These are phyloP conservation scores for Neomonachus schauinslandi DNA, from an alignment of 2,113 vertebrate genomes.

Conservation along the genomic window DNA sequence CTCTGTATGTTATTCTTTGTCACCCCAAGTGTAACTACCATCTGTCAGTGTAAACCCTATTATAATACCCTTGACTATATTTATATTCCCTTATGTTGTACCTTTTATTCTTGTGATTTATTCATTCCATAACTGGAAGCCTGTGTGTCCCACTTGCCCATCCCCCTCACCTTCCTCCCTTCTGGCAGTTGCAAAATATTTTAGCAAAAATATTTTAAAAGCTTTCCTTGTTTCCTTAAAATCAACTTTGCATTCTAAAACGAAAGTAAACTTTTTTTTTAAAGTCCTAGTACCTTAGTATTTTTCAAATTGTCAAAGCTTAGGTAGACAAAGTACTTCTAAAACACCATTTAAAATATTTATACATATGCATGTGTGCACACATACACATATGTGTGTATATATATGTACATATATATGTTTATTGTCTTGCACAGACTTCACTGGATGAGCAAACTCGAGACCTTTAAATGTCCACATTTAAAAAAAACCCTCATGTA, in stretches of 20 bases:
- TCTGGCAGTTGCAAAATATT: not conserved
- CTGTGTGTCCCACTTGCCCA: not conserved
- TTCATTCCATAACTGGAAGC: not conserved
- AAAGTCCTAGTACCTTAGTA: conserved; percentile 86
- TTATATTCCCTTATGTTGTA: not conserved
- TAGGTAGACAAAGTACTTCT: conserved; percentile 92
- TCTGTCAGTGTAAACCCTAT: not conserved
- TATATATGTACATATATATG: conserved; percentile 58
- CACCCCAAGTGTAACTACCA: not conserved
- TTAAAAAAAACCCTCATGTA: conserved; percentile 85
- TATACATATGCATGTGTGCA: conserved; percentile 75
- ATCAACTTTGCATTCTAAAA: conserved; percentile 84
- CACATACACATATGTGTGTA: conserved; percentile 42
- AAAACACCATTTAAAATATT: conserved; percentile 89
- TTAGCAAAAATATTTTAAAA: conserved; percentile 84
- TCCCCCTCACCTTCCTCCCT: not conserved
- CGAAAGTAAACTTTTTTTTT: conserved; percentile 86
- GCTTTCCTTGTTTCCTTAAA: conserved; percentile 81
- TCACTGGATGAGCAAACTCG: conserved; percentile 83
- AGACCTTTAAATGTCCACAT: conserved; percentile 83
- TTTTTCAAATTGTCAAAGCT: conserved; percentile 88
- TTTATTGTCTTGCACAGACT: conserved; percentile 85
- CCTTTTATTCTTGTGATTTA: not conserved
- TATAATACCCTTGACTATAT: not conserved
- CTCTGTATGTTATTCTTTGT: not conserved